Base-by-base conservation (phyloP, 1,140 invertebrate species). In the Drosophila subpulchrella region DNA sequence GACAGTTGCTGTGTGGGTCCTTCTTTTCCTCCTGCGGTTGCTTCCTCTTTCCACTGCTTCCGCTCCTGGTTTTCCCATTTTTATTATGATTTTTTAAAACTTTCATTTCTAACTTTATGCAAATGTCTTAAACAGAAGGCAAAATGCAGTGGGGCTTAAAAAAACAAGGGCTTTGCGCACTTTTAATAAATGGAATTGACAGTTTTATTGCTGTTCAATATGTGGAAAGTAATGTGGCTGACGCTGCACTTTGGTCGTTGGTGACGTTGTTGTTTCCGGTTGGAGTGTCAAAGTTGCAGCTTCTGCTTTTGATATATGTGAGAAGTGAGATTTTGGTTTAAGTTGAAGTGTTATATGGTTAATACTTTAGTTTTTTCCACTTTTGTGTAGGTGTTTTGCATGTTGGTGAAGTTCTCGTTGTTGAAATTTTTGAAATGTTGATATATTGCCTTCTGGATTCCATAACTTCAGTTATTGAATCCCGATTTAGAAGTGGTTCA, bases 131-230 rank as follows among this genome's bases (percentile, higher is more conserved):
- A 30, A 36, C 36, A 32, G 27, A 15, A 38, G 15, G 13, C 41
- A 11, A 11, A 34, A 11, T 8, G 34, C 13, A 32, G 38, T 5
- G 13, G 39, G 39, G 6, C 39, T 34, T 2, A 10, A 10, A 34
- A 34, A 34, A 41, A 13, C 2, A 10, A 44, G 24, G 42, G 17
- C 13, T 34, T 36, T 67, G 34, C 34, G 59, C 27, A 53, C 8
- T 55, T 39, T 30, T 39, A 42, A 27, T 38, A 41, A 13, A 34
- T 48, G 59, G 36, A 58, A 75, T 66, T 75, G 71, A 66, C 73
- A 56, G 53, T 54, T 75, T 66, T 75, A 57, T 57, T 39, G 42
- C 55, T 32, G 42, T 60, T 76, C 57, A 38, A 62, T 59, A 53
- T 67, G 36, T 71, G 65, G 20, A 54, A 61, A 48, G 41, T 44